A percentile compares a stretch with the other conserved stretches of the same genome.
phyloP scores from a whole-genome alignment of 1,140 invertebrate species.

The Vanessa tameamea region DNA sequence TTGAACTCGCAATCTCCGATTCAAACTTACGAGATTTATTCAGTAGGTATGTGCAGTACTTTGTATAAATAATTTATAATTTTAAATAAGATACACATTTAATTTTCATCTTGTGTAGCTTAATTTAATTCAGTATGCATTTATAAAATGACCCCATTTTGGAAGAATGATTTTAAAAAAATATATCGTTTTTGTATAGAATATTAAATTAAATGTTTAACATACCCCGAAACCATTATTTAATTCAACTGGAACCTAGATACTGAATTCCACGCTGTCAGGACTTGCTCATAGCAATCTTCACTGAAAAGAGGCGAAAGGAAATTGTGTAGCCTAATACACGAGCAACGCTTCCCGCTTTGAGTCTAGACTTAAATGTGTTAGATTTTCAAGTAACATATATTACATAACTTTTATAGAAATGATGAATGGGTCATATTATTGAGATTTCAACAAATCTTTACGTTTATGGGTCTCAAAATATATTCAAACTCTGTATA shows the following conservation, averaged over 20 bases:
- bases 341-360: background rate
- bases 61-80: no score
- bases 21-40: no score
- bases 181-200: background rate
- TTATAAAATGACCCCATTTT: background rate
- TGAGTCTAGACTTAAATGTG: background rate
- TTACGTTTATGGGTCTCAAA: no score
- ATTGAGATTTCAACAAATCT: no score
- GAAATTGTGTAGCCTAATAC: conserved; percentile 10
- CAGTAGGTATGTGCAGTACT: no score
- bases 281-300: background rate
- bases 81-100: no score
- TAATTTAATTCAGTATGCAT: background rate
- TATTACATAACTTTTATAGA: no score
- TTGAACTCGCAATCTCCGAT: no score
- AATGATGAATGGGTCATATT: background rate
- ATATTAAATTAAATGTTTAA: background rate
- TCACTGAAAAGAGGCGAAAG: background rate
- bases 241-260: background rate
- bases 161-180: background rate
- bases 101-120: background rate
- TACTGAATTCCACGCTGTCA: conserved; percentile 3
- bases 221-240: background rate
- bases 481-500: no score
- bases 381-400: background rate